Percentiles rank a stretch among this genome's conserved stretches.
These are phyloP conservation scores for Metridium senile DNA, from an alignment of 92 coral and sea anemone genomes.

Conservation along the genomic window DNA sequence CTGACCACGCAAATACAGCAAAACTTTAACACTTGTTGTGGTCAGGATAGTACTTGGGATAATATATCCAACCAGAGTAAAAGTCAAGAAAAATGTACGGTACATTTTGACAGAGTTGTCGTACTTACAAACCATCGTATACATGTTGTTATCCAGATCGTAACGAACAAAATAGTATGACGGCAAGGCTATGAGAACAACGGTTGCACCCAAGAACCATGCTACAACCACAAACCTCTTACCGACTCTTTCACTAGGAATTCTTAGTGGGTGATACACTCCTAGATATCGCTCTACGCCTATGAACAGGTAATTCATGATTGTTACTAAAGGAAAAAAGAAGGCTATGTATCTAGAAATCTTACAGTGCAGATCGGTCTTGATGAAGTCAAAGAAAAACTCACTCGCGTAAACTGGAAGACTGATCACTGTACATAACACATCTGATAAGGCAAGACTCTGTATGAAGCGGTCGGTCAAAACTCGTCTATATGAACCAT, in stretches of 20 bases:
- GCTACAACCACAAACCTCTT: constrained; percentile 12
- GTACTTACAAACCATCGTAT: constrained; percentile 1
- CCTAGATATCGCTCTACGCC: constrained; percentile 17
- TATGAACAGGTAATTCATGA: neutral
- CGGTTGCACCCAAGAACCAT: neutral
- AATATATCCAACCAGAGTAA: neutral
- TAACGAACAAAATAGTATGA: neutral
- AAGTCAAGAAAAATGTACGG: neutral
- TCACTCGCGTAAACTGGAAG: neutral
- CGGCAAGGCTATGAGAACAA: neutral
- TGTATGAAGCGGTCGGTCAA: constrained; percentile 3
- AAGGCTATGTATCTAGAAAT: neutral
- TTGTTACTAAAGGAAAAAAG: neutral
- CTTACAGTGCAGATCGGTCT: neutral
- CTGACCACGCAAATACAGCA: neutral
- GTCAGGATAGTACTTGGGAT: constrained; percentile 3
- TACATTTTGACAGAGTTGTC: neutral
- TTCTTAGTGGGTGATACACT: constrained; percentile 3
- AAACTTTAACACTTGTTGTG: neutral
- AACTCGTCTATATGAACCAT: neutral
- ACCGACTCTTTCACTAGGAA: constrained; percentile 5
- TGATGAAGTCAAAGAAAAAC: neutral
- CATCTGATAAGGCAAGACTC: constrained; percentile 19
- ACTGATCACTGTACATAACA: neutral
- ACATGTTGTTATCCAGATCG: constrained; percentile 9